Conservation (phyloP, 1,140 invertebrate genomes). For the Penaeus indicus region DNA sequence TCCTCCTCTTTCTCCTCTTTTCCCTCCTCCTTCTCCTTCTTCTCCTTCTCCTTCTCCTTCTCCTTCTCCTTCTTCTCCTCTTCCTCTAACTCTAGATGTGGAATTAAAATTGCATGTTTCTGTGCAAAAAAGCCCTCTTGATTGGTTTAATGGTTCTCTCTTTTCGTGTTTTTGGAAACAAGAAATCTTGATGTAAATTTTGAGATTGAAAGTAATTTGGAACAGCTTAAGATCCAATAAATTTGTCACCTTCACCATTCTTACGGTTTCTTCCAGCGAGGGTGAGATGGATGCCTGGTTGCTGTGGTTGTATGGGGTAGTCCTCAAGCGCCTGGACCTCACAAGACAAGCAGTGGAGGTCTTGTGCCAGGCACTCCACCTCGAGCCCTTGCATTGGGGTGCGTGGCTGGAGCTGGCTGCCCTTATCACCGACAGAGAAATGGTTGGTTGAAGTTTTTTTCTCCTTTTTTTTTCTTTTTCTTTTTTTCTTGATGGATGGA, state of each 20-base stretch:
- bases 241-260: background rate
- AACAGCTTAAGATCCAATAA: too few relatives aligned
- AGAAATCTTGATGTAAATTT: too few relatives aligned
- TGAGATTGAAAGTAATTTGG: too few relatives aligned
- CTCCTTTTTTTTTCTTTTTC: constrained; percentile 23
- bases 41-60: background rate
- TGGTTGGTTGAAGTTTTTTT: constrained; percentile 54
- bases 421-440: constrained; percentile 74
- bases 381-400: constrained; percentile 89
- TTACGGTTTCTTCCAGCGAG: constrained; percentile 65
- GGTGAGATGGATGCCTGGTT: constrained; percentile 86
- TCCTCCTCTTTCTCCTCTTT: background rate
- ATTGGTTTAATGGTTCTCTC: too few relatives aligned
- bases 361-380: constrained; percentile 82
- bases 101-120: too few relatives aligned
- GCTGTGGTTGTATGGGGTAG: constrained; percentile 91
- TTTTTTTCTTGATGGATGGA: too few relatives aligned
- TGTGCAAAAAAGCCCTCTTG: too few relatives aligned
- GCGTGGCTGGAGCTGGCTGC: constrained; percentile 93
- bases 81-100: background rate
- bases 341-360: constrained; percentile 81
- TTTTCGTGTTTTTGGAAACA: too few relatives aligned
- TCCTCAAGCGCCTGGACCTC: constrained; percentile 89
- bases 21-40: background rate
- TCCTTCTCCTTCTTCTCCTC: background rate